A percentile compares a stretch with the other conserved stretches of the same genome.
phyloP scores from a whole-genome alignment of 2,797 vertebrate species.

The Pristis pectinata region DNA sequence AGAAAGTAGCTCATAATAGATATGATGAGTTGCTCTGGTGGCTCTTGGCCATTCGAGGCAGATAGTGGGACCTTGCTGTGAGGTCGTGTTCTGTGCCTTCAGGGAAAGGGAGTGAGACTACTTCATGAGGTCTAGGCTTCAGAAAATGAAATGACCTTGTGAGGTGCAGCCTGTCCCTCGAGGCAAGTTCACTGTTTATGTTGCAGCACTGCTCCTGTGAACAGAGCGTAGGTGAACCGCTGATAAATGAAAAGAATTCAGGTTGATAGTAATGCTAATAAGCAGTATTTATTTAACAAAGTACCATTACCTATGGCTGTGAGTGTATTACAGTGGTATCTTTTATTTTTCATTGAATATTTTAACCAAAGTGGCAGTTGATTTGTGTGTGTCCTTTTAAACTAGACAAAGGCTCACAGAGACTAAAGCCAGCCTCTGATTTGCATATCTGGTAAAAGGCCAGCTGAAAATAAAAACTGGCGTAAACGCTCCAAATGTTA shows the following conservation, averaged over 20 bases:
- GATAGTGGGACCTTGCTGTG: not conserved
- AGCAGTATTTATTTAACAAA: slow-evolving; percentile 18
- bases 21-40: not conserved
- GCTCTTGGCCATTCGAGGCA: not conserved
- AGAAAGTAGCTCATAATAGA: not conserved
- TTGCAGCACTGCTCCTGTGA: not conserved
- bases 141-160: not conserved
- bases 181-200: not conserved
- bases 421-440: not conserved
- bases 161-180: not conserved
- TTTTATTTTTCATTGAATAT: slow-evolving; percentile 29
- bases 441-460: not conserved
- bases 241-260: not conserved
- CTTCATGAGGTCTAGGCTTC: not conserved
- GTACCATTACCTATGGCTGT: not conserved
- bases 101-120: not conserved
- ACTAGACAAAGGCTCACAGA: not conserved
- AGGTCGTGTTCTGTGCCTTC: not conserved
- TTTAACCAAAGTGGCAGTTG: not conserved
- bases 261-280: not conserved
- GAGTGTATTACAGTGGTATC: slow-evolving; percentile 28
- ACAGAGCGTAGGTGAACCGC: not conserved
- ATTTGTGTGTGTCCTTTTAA: not conserved
- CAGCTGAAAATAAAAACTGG: not conserved
- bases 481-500: not conserved